Evolutionary conservation across 2,888 invertebrate species (phyloP), one percentile per base, ranked within the genome.

Genomic region (Drosophila conformis): DNA sequence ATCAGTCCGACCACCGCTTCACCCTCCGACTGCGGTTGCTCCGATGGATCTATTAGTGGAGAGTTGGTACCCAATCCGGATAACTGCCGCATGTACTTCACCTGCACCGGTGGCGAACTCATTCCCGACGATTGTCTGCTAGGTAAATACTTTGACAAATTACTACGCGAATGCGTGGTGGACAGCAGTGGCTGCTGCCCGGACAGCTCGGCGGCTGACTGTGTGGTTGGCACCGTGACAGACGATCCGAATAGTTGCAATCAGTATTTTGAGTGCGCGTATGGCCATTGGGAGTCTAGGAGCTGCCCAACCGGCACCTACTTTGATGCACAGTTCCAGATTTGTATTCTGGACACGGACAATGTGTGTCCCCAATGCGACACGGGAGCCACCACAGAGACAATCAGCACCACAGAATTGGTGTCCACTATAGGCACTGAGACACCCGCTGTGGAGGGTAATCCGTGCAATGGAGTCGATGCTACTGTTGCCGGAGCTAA

Each of bases 141-240:
- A 6, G 91, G 88, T 8, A 90, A 89, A 42, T 86, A 82, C 42
- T 92, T 86, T 40, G 64, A 92, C 48, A 6, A 33, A 0, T 29
- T 0, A 0, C 0, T 65, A 0, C 52, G 52, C 0, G 65, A 18
- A 4, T 83, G 71, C 69, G 31, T 15, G 64, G 2, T 4, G 1
- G 85, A 87, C 54, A 63, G 25, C 0, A 21, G 58, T 0, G 76
- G 75, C 4, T 21, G 13, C 10, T 89, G 89, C 29, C 48, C 82
- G 5, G 62, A 72, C 0, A 78, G 69, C 66, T 73, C 59, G 0
- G 21, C 51, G 8, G 46, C 62, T 0, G 67, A 78, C 7, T 87
- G 85, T 29, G 51, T n/a, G 1, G 46, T 69, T 7, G 72, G 60
- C 5, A 59, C 54, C 0, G 0, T 40, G 1, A 1, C 36, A 6